Conservation (phyloP, 2,113 vertebrate genomes). For the Aptenodytes patagonicus region DNA sequence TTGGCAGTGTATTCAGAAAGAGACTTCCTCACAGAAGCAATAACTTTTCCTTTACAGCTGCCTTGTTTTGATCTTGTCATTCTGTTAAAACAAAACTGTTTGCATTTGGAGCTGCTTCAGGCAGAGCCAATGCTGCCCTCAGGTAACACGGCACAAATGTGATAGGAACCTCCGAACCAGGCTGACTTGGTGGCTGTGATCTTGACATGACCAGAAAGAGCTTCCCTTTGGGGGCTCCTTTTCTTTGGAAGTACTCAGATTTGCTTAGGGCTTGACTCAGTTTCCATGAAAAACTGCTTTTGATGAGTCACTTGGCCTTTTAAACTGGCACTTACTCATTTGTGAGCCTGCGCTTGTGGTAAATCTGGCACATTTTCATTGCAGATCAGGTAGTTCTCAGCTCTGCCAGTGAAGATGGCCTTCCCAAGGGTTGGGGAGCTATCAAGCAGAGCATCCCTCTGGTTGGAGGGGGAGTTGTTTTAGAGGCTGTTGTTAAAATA, state of each 20-base stretch:
- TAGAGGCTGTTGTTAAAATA: neutral
- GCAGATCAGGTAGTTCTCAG: neutral
- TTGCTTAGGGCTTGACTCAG: neutral
- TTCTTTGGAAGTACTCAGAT: neutral
- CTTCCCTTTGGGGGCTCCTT: neutral
- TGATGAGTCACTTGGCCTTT: neutral
- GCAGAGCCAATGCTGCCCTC: neutral
- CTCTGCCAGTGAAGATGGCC: neutral
- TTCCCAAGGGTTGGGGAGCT: neutral
- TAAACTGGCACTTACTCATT: neutral
- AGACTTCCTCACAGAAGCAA: neutral
- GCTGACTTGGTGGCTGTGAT: neutral
- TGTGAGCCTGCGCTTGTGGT: neutral
- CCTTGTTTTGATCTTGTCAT: neutral
- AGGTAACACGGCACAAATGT: accelerated
- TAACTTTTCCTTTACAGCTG: neutral
- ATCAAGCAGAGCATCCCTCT: neutral
- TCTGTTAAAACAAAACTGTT: neutral
- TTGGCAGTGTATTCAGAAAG: neutral
- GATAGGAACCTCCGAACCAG: neutral
- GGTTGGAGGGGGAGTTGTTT: neutral
- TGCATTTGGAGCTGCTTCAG: neutral
- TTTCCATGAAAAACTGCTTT: neutral
- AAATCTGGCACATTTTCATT: neutral
- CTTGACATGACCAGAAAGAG: neutral